Evolutionary conservation across 2,888 invertebrate species (phyloP), one percentile per base, ranked within the genome.

Genomic region (Zaprionus bogoriensis): DNA sequence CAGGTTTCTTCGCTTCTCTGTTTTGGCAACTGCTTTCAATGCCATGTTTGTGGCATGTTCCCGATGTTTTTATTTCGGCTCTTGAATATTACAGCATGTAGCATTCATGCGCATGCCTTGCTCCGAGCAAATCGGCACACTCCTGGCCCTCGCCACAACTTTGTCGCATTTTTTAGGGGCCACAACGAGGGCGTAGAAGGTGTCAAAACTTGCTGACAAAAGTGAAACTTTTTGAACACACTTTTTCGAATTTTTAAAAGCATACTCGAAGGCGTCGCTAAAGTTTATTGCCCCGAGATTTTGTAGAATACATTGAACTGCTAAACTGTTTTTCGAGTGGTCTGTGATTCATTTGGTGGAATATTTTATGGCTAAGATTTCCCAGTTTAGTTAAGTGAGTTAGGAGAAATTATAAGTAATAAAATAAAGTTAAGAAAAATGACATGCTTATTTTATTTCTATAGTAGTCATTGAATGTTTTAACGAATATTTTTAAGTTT

Each of bases 31-130:
- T 65, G 55, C 59, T 82, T 85, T 82, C 62, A 69, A 73, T 85
- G 77, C 54, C 84, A 68, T 80, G 77, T 70, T 73, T 62, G 66
- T 73, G 85, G 75, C 82, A 74, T 85, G 73, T 80, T 74, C 52
- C 64, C 57, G 20, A 60, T 51, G 39, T 67, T 50, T 30, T 52
- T 42, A 12, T 53, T 46, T 54, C 30, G 27, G 45, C 19, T 10
- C 36, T 42, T 38, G 67, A 66, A 77, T 82, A 82, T 79, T 76
- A 74, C 61, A 77, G 80, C 74, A 77, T 77, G 87, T 80, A 42
- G 77, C 78, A 81, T 71, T 74, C 67, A 67, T 73, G 70, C 70
- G 74, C 63, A 67, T 68, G 68, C 51, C 63, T 54, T 62, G 69
- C 71, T 51, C n/a, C 54, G 9, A 47, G 68, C 61, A 41, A n/a